phyloP scores from a whole-genome alignment of 2,113 vertebrate species.

The Leptodactylus fuscus region DNA sequence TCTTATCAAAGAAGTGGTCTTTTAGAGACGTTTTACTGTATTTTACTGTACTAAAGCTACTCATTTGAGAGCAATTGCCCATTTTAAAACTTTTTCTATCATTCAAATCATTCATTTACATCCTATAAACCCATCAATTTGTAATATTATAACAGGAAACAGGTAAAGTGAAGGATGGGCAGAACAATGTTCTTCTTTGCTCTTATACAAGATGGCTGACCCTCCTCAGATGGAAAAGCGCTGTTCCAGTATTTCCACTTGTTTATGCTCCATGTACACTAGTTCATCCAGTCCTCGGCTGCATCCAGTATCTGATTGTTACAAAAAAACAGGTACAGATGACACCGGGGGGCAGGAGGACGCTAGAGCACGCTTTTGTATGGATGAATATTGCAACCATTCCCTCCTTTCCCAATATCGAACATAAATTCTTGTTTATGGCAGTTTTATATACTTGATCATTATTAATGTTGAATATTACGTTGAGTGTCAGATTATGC shows the following conservation, averaged over 20 bases:
- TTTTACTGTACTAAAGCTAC: neutral
- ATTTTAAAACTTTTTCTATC: neutral
- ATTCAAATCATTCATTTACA: too few species aligned
- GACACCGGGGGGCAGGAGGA: slow-evolving; percentile 26
- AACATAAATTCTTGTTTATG: neutral
- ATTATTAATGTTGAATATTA: too few species aligned
- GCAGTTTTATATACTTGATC: too few species aligned
- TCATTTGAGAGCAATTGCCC: neutral
- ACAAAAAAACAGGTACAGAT: slow-evolving; percentile 28
- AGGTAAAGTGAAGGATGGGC: neutral
- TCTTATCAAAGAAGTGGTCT: too few species aligned
- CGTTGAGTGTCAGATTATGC: neutral
- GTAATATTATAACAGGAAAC: neutral
- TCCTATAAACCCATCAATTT: neutral
- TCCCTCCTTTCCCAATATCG: neutral
- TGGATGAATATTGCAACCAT: neutral
- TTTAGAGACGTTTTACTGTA: too few species aligned
- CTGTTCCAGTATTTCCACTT: neutral
- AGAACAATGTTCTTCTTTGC: neutral
- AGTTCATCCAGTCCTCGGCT: slow-evolving; percentile 30
- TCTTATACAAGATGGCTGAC: slow-evolving; percentile 11
- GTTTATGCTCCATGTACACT: slow-evolving; percentile 15
- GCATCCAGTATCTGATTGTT: slow-evolving; percentile 31
- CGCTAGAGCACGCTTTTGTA: slow-evolving; percentile 18
- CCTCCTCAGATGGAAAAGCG: neutral